Conservation (phyloP, 2,113 vertebrate genomes). For the Hemicordylus capensis region DNA sequence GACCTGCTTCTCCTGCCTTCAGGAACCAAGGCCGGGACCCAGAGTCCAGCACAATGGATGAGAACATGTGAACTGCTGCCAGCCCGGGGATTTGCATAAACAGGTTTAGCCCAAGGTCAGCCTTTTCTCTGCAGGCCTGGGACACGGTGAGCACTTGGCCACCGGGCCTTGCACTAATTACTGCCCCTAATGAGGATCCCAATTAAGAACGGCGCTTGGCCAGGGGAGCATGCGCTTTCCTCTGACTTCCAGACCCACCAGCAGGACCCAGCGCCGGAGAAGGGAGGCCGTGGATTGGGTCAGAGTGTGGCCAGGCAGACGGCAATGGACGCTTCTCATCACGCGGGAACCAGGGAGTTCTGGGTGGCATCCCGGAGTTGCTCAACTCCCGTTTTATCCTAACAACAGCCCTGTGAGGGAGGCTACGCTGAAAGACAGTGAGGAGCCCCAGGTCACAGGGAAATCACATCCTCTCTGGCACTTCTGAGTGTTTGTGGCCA, state of each 20-base stretch:
- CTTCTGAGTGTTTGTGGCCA: no score
- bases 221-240: neutral
- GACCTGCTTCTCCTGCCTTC: no score
- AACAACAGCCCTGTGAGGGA: neutral
- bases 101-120: neutral
- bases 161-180: neutral
- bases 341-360: no score
- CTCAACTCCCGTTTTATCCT: neutral
- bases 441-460: neutral
- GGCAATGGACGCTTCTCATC: no score
- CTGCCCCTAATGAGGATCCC: neutral
- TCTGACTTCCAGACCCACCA: neutral
- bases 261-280: neutral
- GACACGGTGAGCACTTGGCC: neutral
- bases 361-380: neutral
- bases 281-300: neutral
- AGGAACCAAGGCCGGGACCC: neutral
- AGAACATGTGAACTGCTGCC: no score
- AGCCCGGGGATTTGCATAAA: neutral
- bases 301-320: neutral
- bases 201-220: neutral
- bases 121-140: neutral
- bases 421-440: no score
- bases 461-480: no score
- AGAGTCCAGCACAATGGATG: neutral